Conservation (phyloP, 2,797 vertebrate species). For the Tenualosa thibaudeaui region DNA sequence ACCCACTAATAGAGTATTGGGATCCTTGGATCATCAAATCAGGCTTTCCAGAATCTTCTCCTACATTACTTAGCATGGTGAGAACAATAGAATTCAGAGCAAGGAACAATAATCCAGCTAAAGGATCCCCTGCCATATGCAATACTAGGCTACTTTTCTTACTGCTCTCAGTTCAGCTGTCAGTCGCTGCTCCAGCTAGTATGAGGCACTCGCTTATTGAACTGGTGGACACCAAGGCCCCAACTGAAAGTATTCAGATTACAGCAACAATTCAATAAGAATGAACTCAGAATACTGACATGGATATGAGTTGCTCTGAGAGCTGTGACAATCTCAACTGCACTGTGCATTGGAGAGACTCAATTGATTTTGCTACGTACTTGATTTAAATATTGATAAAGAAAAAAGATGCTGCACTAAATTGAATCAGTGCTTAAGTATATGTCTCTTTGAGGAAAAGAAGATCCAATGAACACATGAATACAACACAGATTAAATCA, state of each 20-base stretch:
- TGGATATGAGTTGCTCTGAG: conserved; percentile 58
- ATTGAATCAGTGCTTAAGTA: conserved; percentile 56
- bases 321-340: conserved; percentile 72
- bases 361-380: conserved; percentile 71
- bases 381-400: conserved; percentile 78
- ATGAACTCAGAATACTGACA: conserved; percentile 70
- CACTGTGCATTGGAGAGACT: conserved; percentile 71
- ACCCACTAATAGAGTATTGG: neutral
- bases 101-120: neutral
- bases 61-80: neutral
- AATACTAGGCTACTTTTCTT: conserved; percentile 21
- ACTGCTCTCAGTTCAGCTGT: conserved; percentile 30
- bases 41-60: neutral
- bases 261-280: conserved; percentile 81
- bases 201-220: conserved; percentile 55
- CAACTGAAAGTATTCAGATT: conserved; percentile 77
- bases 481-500: neutral
- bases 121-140: neutral
- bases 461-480: neutral
- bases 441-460: neutral
- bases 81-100: neutral
- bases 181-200: conserved; percentile 44
- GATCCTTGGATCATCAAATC: conserved; percentile 28
- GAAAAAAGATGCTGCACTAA: conserved; percentile 73
- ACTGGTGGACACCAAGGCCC: conserved; percentile 36